phyloP scores from a whole-genome alignment of 2,888 invertebrate species.

The Conchocele bisecta region DNA sequence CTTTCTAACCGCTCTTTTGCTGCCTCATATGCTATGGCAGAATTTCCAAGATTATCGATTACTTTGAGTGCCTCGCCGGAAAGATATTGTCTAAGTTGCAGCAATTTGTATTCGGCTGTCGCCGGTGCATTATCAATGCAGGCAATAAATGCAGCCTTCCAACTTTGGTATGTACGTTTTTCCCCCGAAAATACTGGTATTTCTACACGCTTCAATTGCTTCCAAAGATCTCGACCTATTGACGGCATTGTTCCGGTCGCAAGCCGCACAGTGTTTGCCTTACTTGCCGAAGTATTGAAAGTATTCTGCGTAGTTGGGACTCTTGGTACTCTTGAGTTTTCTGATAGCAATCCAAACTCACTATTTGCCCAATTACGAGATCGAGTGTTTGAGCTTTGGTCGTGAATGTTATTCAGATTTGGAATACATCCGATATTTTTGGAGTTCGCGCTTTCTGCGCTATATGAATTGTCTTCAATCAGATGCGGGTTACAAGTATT shows the following conservation, averaged over 20 bases:
- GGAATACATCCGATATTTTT: too few species aligned
- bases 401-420: too few species aligned
- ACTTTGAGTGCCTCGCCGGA: constrained; percentile 14
- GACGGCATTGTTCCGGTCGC: background rate
- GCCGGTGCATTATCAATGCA: constrained; percentile 18
- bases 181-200: constrained; percentile 18
- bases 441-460: too few species aligned
- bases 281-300: too few species aligned
- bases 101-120: constrained; percentile 8
- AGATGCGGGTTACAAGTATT: too few species aligned
- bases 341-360: too few species aligned
- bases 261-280: too few species aligned
- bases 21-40: constrained; percentile 10
- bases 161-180: constrained; percentile 9
- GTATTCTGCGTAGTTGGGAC: too few species aligned
- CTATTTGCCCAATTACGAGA: too few species aligned
- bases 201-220: constrained; percentile 16
- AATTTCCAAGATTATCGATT: constrained; percentile 32
- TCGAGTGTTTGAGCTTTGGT: too few species aligned
- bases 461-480: too few species aligned
- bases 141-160: constrained; percentile 10
- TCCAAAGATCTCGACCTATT: constrained; percentile 3
- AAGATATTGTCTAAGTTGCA: constrained; percentile 22
- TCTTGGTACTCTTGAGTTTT: too few species aligned
- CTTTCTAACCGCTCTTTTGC: constrained; percentile 26